These are phyloP conservation scores for Microplitis deprimator DNA, from an alignment of 2,888 invertebrate genomes.

Conservation along the genomic window DNA sequence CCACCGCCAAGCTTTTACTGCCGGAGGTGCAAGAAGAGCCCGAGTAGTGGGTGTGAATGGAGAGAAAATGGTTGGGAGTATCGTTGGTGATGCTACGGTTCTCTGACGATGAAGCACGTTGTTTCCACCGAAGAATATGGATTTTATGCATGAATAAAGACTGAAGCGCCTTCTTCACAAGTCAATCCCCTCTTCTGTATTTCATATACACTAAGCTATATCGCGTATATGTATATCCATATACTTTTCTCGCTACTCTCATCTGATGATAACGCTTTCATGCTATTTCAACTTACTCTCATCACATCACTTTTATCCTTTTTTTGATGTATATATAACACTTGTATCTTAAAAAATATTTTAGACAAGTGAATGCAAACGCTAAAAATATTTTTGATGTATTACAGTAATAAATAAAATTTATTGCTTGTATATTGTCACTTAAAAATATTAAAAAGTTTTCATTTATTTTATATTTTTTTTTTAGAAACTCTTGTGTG, in stretches of 20 bases:
- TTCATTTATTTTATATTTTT: slow-evolving; percentile 15
- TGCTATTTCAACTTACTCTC: slow-evolving; percentile 2
- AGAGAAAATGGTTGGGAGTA: slow-evolving; percentile 13
- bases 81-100: slow-evolving; percentile 51
- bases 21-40: slow-evolving; percentile 40
- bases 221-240: not conserved
- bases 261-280: not conserved
- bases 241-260: not conserved
- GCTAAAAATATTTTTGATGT: not conserved
- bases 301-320: not conserved
- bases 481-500: not conserved
- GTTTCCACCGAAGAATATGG: slow-evolving; percentile 65
- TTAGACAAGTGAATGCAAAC: not conserved
- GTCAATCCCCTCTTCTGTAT: slow-evolving; percentile 30
- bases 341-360: not conserved
- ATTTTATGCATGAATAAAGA: slow-evolving; percentile 63
- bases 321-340: slow-evolving; percentile 1
- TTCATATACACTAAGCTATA: slow-evolving; percentile 12
- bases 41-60: slow-evolving; percentile 31
- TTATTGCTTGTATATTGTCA: not conserved
- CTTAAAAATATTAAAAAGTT: not conserved
- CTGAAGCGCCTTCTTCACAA: slow-evolving; percentile 46
- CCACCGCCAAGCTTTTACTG: slow-evolving; percentile 39
- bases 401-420: not conserved
- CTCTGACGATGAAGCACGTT: slow-evolving; percentile 60